Percentiles rank a stretch among this genome's conserved stretches.
phyloP scores from a whole-genome alignment of 2,888 invertebrate species.

The Himalopsyche anomala region DNA sequence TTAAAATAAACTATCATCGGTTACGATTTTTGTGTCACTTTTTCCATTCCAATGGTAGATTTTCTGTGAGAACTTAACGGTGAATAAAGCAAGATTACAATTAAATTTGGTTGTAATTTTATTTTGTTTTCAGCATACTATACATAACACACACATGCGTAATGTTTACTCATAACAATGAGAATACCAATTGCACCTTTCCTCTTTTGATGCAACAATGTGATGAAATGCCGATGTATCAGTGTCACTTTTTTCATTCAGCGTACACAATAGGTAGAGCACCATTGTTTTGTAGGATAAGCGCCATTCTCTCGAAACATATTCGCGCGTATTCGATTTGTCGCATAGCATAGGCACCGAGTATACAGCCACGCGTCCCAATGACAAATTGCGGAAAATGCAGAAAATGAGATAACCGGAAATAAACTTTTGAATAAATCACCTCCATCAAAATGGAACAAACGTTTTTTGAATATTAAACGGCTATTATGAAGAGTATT shows the following conservation, averaged over 20 bases:
- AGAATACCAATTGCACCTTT: too few relatives aligned
- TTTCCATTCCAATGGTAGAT: too few relatives aligned
- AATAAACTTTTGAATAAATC: slow-evolving; percentile 34
- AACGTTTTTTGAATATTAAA: slow-evolving; percentile 30
- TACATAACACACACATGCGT: too few relatives aligned
- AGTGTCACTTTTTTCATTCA: background rate
- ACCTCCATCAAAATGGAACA: slow-evolving; percentile 29
- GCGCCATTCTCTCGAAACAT: background rate
- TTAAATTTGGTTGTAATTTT: too few relatives aligned
- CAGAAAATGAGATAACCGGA: slow-evolving; percentile 34
- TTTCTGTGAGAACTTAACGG: too few relatives aligned
- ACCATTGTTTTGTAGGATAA: background rate
- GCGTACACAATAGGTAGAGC: background rate
- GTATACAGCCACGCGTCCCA: slow-evolving; percentile 26
- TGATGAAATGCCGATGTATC: background rate
- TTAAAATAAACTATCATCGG: too few relatives aligned
- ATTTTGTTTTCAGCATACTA: too few relatives aligned
- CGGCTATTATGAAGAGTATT: slow-evolving; percentile 31
- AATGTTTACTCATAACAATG: too few relatives aligned
- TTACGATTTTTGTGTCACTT: too few relatives aligned
- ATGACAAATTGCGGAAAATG: slow-evolving; percentile 34
- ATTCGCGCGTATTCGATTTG: slow-evolving; percentile 34
- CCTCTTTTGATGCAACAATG: too few relatives aligned
- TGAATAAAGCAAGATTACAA: too few relatives aligned
- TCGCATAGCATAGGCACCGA: slow-evolving; percentile 20